Conservation (phyloP, 2,888 invertebrate genomes). For the Erebia palarica region DNA sequence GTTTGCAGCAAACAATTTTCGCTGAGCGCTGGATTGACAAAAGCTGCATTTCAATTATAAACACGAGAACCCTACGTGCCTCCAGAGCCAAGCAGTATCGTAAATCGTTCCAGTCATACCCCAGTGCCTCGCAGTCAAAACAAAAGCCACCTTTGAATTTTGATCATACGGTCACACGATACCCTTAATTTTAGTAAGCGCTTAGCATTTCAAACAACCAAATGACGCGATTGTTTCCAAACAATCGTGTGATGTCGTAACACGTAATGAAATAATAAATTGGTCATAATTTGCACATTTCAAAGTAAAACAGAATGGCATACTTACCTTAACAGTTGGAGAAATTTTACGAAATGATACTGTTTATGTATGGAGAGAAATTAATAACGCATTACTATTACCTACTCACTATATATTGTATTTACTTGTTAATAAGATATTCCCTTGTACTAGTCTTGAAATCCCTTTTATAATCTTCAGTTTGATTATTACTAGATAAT, state of each 20-base stretch:
- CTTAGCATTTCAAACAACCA: constrained; percentile 42
- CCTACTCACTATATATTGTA: neutral
- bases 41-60: constrained; percentile 16
- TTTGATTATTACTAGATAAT: too few relatives aligned
- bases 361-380: constrained; percentile 5
- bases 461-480: too few relatives aligned
- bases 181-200: constrained; percentile 48
- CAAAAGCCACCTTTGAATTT: constrained; percentile 49
- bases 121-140: constrained; percentile 57
- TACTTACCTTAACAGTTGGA: constrained; percentile 33
- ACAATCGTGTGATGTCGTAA: constrained; percentile 38
- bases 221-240: constrained; percentile 39
- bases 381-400: neutral
- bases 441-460: too few relatives aligned
- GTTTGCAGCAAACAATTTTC: constrained; percentile 1
- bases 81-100: constrained; percentile 50
- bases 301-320: constrained; percentile 20
- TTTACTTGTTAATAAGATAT: too few relatives aligned
- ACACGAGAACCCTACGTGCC: constrained; percentile 43
- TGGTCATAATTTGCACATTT: constrained; percentile 35
- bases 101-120: constrained; percentile 52
- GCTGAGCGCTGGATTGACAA: neutral
- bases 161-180: constrained; percentile 56
- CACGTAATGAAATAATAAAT: constrained; percentile 35
- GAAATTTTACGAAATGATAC: constrained; percentile 19